phyloP scores from a whole-genome alignment of 2,888 invertebrate genomes.

The Gandaritis pyraliata region DNA sequence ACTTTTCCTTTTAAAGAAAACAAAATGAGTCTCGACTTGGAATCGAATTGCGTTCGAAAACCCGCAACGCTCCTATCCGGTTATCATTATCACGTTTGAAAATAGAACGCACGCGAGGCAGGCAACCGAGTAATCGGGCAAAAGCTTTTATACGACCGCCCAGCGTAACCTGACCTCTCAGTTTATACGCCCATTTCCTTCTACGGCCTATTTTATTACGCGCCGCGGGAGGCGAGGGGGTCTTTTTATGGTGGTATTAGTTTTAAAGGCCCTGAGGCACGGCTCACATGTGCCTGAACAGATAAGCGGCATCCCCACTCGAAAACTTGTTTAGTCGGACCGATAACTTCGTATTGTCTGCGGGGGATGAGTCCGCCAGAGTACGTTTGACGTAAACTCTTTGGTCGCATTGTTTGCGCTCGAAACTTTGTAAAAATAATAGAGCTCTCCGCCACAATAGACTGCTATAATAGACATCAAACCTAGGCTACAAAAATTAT shows the following conservation, averaged over 20 bases:
- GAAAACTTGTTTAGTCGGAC: slow-evolving; percentile 78
- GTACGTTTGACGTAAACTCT: slow-evolving; percentile 47
- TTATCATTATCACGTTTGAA: slow-evolving; percentile 83
- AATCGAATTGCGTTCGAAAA: slow-evolving; percentile 40
- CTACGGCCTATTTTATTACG: slow-evolving; percentile 69
- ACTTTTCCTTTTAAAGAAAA: slow-evolving; percentile 31
- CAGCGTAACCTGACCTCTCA: slow-evolving; percentile 60
- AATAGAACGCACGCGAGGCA: slow-evolving; percentile 82
- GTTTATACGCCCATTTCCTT: slow-evolving; percentile 71
- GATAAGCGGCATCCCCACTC: slow-evolving; percentile 82
- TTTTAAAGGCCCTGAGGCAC: slow-evolving; percentile 76
- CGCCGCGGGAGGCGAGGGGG: slow-evolving; percentile 58
- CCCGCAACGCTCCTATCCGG: slow-evolving; percentile 62
- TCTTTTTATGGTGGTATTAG: slow-evolving; percentile 69
- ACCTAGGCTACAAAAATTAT: too few species aligned
- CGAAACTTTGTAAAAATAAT: slow-evolving; percentile 30
- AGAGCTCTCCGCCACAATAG: slow-evolving; percentile 3
- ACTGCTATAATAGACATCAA: slow-evolving; percentile 12
- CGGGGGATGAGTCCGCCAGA: slow-evolving; percentile 59
- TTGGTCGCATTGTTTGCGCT: slow-evolving; percentile 51
- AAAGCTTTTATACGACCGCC: slow-evolving; percentile 74
- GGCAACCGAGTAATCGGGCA: slow-evolving; percentile 80
- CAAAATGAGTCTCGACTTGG: slow-evolving; percentile 17
- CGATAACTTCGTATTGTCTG: slow-evolving; percentile 79
- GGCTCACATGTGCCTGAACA: slow-evolving; percentile 78